A percentile compares a stretch with the other conserved stretches of the same genome.
phyloP scores from a whole-genome alignment of 2,797 vertebrate species.

The Harpagifer antarcticus region DNA sequence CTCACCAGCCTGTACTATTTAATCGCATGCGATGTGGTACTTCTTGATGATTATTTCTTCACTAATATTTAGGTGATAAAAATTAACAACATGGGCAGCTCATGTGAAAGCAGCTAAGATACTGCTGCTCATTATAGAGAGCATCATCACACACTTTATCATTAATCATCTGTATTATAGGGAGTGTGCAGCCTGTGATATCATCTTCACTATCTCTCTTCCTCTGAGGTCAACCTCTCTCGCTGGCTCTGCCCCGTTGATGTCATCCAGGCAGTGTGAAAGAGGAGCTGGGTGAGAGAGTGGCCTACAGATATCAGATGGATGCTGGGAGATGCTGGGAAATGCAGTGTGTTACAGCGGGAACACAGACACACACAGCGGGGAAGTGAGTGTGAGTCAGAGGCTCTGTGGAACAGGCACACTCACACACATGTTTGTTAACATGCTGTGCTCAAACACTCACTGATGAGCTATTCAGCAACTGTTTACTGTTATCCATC shows the following conservation, averaged over 20 bases:
- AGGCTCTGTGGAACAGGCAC: constrained; percentile 32
- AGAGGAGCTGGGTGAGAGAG: constrained; percentile 70
- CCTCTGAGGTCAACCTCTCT: constrained; percentile 69
- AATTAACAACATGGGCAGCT: neutral
- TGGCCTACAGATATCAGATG: constrained; percentile 74
- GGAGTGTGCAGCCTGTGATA: constrained; percentile 18
- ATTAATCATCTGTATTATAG: constrained; percentile 10
- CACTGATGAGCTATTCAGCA: constrained; percentile 66
- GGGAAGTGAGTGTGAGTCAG: constrained; percentile 74
- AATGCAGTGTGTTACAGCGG: constrained; percentile 66
- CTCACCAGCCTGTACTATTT: constrained; percentile 30
- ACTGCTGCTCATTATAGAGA: constrained; percentile 2
- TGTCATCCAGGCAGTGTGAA: constrained; percentile 74
- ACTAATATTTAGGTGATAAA: constrained; percentile 26
- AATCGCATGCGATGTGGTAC: constrained; percentile 31
- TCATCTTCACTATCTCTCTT: constrained; percentile 46
- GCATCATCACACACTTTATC: constrained; percentile 21
- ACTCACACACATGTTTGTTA: constrained; percentile 7
- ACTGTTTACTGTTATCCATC: constrained; percentile 73
- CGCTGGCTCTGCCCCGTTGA: constrained; percentile 62
- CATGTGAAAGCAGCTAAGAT: neutral
- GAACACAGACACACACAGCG: constrained; percentile 58
- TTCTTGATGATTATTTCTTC: constrained; percentile 34
- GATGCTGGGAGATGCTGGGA: constrained; percentile 80
- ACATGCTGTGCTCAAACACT: constrained; percentile 50